Base-by-base conservation (phyloP, 2,888 invertebrate genomes). In the Apodemia zela region DNA sequence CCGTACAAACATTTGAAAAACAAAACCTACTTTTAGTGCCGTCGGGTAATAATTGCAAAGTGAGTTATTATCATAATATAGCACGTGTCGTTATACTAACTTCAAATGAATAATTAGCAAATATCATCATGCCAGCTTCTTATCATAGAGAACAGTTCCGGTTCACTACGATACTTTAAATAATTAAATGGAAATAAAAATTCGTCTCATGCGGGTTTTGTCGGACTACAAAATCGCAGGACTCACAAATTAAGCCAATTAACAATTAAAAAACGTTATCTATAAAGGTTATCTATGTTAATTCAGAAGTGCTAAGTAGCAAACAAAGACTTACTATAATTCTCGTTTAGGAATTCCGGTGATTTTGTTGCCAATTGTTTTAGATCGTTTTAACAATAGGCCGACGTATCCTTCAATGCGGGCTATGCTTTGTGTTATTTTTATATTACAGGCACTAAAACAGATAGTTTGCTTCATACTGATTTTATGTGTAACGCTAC, bases 291-390 rank as follows among this genome's bases (percentile, higher is more conserved):
- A 45, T 45, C 15, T 54, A 54, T 54, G 54, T 29, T 54, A 54
- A 57, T 57, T 57, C 25, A 7, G 15, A 29, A n/a, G 54, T 29
- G 75, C 71, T 73, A 74, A 75, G 73, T 74, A 63, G 59, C 66
- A 74, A 69, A 79, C 80, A 80, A 79, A 75, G 75, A 42, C 15
- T 67, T 66, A 69, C 72, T 74, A 75, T 76, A 73, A 75, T 73
- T 71, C 72, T 70, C 70, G 72, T 72, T 75, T 64, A 68, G 62
- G 61, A 58, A 71, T 77, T 74, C 72, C 73, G 71, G 67, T 72
- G 75, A 72, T 75, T 75, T 79, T 73, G 74, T 62, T 66, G 71
- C 70, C 67, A 67, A 67, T 67, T 66, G 67, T 66, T 68, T 68
- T 11, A 59, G 66, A 63, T 66, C 59, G 65, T 68, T 65, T 63